Evolutionary conservation across 2,888 invertebrate genomes (phyloP), one percentile per base, ranked within the genome.

Genomic region (Thereva unica): DNA sequence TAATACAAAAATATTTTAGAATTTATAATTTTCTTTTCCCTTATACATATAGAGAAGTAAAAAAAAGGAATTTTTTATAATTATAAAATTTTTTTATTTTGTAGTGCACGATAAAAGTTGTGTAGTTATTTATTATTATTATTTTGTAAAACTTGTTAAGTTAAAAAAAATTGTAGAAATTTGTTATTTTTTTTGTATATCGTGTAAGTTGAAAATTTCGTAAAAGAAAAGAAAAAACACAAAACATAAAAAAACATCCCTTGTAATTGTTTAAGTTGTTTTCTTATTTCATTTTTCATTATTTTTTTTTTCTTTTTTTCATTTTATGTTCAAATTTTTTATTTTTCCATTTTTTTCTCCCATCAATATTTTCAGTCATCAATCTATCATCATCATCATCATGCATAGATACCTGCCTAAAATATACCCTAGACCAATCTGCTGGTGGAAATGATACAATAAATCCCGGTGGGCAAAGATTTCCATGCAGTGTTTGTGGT

Each of bases 401-500:
- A 47, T 45, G 61, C 12, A 64, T 56, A 67, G 55, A 38, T 42
- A 56, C 5, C 4, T 41, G 38, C 10, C 12, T 42, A 52, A 73
- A 73, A 70, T 69, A 70, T 59, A 71, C 72, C 5, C 73, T 73
- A 40, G 70, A 63, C 23, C 68, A 72, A 61, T 52, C 42, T 63
- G 55, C 70, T 50, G 71, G 63, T 64, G 65, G 67, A 12, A 53
- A 66, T 40, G 23, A 12, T n/a, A 49, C 6, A 59, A 45, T 64
- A 12, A 73, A 73, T 12, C 1, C 23, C 23, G 23, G 23, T 23
- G 23, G 2, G 23, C 80, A 81, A 66, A 82, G 84, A 68, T 85
- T 83, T 73, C 78, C 79, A 23, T 87, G 87, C 75, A 76, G 78
- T 63, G 83, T 83, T 53, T 87, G 87, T 72, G 82, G 82, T 71